These are phyloP conservation scores for Nothocercus julius DNA, from an alignment of 2,113 vertebrate species.

Conservation along the genomic window DNA sequence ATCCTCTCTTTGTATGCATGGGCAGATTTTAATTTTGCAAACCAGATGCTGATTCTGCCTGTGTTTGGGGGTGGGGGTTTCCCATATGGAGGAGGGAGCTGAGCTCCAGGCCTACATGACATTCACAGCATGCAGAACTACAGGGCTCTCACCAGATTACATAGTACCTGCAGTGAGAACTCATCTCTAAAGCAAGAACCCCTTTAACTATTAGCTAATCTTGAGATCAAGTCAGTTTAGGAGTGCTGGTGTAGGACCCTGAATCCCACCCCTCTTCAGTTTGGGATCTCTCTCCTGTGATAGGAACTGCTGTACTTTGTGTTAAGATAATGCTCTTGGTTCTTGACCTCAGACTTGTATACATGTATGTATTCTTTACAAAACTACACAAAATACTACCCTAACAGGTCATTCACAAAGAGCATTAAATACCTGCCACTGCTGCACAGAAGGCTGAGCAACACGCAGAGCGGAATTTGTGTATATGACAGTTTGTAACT, in stretches of 20 bases:
- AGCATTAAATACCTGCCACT: not conserved
- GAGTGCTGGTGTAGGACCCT: not conserved
- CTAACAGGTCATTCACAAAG: not conserved
- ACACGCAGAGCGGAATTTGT: not conserved
- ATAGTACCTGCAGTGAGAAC: not conserved
- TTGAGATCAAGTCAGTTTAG: not conserved
- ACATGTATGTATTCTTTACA: not conserved
- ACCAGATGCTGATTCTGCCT: rapidly evolving
- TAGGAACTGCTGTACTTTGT: not conserved
- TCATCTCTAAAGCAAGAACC: not conserved
- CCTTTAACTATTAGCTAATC: not conserved
- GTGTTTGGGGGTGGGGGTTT: rapidly evolving
- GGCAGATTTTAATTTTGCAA: not conserved
- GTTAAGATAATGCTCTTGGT: not conserved
- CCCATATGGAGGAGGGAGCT: rapidly evolving
- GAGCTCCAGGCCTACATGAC: not conserved
- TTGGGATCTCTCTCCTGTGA: not conserved
- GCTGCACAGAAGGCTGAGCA: not conserved
- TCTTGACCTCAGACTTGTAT: rapidly evolving
- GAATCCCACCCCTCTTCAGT: not conserved
- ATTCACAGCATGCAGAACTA: not conserved
- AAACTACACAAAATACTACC: not conserved
- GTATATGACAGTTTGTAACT: not conserved
- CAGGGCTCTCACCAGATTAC: not conserved
- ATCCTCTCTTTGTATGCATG: rapidly evolving